phyloP scores from a whole-genome alignment of 2,888 invertebrate species.

The Hemaris fuciformis region DNA sequence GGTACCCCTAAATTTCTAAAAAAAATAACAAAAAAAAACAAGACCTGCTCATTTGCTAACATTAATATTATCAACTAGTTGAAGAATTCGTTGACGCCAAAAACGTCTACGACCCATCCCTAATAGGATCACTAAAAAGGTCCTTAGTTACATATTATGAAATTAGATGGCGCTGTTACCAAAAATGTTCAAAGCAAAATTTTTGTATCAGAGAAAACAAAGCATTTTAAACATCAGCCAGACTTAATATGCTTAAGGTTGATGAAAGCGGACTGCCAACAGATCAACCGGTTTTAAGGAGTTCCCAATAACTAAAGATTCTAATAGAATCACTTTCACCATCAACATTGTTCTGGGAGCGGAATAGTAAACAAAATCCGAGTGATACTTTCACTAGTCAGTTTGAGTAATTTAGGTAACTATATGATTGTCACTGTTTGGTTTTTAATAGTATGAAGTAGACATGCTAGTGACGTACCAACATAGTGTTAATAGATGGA shows the following conservation, averaged over 20 bases:
- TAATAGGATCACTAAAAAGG: too few relatives aligned
- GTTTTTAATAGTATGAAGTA: background rate
- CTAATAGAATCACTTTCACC: background rate
- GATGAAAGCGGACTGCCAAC: background rate
- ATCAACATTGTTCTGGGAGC: background rate
- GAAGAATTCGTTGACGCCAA: too few relatives aligned
- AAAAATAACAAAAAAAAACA: too few relatives aligned
- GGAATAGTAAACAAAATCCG: slow-evolving; percentile 1
- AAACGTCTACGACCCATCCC: too few relatives aligned
- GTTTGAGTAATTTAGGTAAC: background rate
- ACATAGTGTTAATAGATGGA: too few relatives aligned
- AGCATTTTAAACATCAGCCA: background rate
- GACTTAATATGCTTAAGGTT: background rate
- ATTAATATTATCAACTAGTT: too few relatives aligned
- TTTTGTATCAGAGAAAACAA: background rate
- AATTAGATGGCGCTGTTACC: too few relatives aligned
- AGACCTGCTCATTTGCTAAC: too few relatives aligned
- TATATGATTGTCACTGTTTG: background rate
- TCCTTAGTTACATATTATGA: too few relatives aligned
- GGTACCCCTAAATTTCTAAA: too few relatives aligned
- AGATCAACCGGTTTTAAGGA: background rate
- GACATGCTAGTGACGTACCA: too few relatives aligned
- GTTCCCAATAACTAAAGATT: background rate
- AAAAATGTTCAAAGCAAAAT: too few relatives aligned
- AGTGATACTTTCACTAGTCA: background rate